Evolutionary conservation across 2,113 vertebrate species (phyloP), one percentile per base, ranked within the genome.

Genomic region (Misgurnus mizolepis): DNA sequence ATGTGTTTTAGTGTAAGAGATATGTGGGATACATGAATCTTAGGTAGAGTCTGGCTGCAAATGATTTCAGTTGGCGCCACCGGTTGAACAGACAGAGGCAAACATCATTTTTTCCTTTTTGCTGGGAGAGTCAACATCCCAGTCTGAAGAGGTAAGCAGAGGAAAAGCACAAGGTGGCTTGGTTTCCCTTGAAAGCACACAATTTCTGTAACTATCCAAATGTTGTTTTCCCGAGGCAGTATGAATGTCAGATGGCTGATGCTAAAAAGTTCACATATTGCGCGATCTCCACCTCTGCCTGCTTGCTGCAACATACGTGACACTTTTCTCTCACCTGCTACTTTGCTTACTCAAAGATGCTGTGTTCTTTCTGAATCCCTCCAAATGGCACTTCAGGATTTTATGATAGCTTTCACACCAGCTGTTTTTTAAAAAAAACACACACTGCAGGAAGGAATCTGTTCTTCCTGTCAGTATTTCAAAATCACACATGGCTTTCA

Each of bases 51-150:
- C 49, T 69, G 47, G 62, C 64, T 61, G 74, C 71, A 69, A 82
- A 84, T 82, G 82, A 78, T 82, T 66, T 69, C 69, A 80, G 55
- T 43, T 80, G 74, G 78, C 50, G 56, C 74, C 80, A 58, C 65
- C 61, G 69, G 55, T 61, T 80, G 68, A 78, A 67, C 34, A 67
- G 22, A 67, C 80, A 76, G 56, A 41, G 66, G 74, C 64, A 77
- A 73, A 72, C 78, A 56, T 67, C 41, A 76, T 76, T 80, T 73
- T 56, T 61, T 34, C 82, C 50, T 55, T 64, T 68, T 78, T 34
- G 56, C 40, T 64, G 50, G 65, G 75, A 72, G 9, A 72, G 69
- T 72, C 58, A 61, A 74, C 71, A 61, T 62, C 56, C 56, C 56
- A 61, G 27, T 74, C 40, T 41, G 55, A 45, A 40, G n/a, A 60